These are phyloP conservation scores for Clarias laeviceps DNA, from an alignment of 2,797 vertebrate species.

Conservation along the genomic window DNA sequence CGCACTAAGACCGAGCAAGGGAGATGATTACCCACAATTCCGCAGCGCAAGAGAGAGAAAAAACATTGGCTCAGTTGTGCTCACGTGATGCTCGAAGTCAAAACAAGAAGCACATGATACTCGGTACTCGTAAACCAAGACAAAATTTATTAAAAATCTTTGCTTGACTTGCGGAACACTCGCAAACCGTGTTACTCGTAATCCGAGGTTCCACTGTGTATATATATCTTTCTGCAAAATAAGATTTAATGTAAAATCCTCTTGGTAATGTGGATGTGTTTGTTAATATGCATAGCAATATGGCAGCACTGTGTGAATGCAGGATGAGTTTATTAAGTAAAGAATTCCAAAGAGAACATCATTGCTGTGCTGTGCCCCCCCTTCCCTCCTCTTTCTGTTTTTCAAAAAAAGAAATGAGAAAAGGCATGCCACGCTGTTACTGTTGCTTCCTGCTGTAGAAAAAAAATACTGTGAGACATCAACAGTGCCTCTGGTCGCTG, in stretches of 20 bases:
- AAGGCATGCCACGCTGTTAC: constrained; percentile 33
- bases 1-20: too few relatives aligned
- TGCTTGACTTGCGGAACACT: too few relatives aligned
- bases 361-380: constrained; percentile 28
- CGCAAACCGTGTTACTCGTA: too few relatives aligned
- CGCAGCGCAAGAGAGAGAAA: too few relatives aligned
- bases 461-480: constrained; percentile 26
- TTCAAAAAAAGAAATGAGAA: constrained; percentile 37
- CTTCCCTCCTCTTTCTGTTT: constrained; percentile 8
- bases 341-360: constrained; percentile 39
- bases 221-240: neutral
- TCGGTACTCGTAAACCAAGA: too few relatives aligned
- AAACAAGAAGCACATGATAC: too few relatives aligned
- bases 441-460: constrained; percentile 52
- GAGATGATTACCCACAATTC: too few relatives aligned
- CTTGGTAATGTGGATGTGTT: neutral
- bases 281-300: constrained; percentile 34
- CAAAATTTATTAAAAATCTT: too few relatives aligned
- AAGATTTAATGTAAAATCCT: neutral
- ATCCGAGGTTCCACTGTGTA: too few relatives aligned
- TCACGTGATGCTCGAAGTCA: too few relatives aligned
- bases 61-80: too few relatives aligned
- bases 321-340: constrained; percentile 33
- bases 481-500: constrained; percentile 41
- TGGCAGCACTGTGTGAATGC: neutral